A percentile compares a stretch with the other conserved stretches of the same genome.
Evolutionary conservation across 2,888 invertebrate genomes (phyloP).

Genomic region (Leucoptera coffeella): DNA sequence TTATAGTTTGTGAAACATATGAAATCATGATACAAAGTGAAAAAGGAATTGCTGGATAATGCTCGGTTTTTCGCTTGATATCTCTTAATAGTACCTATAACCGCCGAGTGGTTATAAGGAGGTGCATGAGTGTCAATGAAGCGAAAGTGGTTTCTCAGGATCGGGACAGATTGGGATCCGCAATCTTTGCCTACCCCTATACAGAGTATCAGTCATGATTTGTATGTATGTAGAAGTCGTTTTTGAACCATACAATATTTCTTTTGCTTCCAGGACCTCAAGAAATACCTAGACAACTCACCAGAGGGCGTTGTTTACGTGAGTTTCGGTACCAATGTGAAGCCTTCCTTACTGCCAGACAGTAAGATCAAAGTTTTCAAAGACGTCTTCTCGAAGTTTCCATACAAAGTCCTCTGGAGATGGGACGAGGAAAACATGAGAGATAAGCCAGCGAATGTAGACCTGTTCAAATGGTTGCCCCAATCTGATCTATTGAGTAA

Average conservation of each 20-base stretch:
- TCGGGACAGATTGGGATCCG: no score
- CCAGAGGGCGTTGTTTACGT: not conserved
- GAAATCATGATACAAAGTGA: no score
- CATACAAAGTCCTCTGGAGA: conserved; percentile 7
- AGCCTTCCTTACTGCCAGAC: not conserved
- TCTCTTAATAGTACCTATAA: no score
- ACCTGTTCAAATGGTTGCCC: conserved; percentile 7
- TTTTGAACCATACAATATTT: not conserved
- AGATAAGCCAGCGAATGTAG: conserved; percentile 6
- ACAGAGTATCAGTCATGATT: not conserved
- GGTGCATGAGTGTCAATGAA: no score
- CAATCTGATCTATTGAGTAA: conserved; percentile 8
- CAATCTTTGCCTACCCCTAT: no score
- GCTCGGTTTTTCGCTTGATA: no score
- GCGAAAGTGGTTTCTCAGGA: no score
- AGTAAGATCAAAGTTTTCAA: conserved; percentile 5
- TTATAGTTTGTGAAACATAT: no score
- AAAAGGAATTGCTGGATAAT: no score
- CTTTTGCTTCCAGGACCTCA: not conserved
- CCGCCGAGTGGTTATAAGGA: no score
- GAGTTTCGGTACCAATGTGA: not conserved
- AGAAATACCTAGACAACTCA: not conserved
- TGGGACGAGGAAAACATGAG: conserved; percentile 6
- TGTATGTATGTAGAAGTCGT: not conserved
- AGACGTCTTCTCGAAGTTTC: conserved; percentile 7